Base-by-base conservation (phyloP, 2,888 invertebrate species). In the Rosalia funebris region DNA sequence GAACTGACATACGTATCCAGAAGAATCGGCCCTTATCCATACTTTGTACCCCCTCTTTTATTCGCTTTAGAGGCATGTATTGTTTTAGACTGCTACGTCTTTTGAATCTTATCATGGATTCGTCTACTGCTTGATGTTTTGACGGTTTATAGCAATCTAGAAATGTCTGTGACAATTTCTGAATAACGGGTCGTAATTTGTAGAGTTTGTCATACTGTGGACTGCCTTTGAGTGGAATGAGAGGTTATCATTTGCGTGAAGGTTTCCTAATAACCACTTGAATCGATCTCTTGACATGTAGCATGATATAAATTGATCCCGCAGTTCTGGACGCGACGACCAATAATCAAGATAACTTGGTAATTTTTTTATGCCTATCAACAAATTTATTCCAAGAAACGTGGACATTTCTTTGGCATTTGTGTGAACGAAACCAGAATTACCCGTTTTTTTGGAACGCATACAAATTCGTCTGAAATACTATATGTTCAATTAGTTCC, bases 251-350 rank as follows among this genome's bases (percentile, higher is more conserved):
- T 42, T 42, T 2, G 14, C n/a, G 14, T 42, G 19, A 16, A 42
- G 10, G 14, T 42, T n/a, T n/a, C 10, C 7, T 10, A 42, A 17
- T 42, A 42, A 16, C 42, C 42, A 42, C 16, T 17, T 15, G 14
- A 42, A 42, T 17, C 42, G 2, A 16, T 42, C 14, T 42, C 42
- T 42, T 7, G 42, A 42, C n/a, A 42, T 42, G 9, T 9, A 10
- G 9, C 10, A 12, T 12, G 17, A 17, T 9, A 42, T 42, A 17
- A 10, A 42, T 10, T 16, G 9, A 17, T 42, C 16, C 9, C 42
- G 42, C 10, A 42, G 42, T 42, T 42, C 17, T 42, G 42, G n/a
- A 12, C 25, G 25, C 25, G 17, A 42, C 10, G 17, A 42, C 42
- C 16, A 42, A 17, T 42, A 42, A 42, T 42, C 19, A 12, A 12